Base-by-base conservation (phyloP, 2,113 vertebrate genomes). In the Cynocephalus volans region DNA sequence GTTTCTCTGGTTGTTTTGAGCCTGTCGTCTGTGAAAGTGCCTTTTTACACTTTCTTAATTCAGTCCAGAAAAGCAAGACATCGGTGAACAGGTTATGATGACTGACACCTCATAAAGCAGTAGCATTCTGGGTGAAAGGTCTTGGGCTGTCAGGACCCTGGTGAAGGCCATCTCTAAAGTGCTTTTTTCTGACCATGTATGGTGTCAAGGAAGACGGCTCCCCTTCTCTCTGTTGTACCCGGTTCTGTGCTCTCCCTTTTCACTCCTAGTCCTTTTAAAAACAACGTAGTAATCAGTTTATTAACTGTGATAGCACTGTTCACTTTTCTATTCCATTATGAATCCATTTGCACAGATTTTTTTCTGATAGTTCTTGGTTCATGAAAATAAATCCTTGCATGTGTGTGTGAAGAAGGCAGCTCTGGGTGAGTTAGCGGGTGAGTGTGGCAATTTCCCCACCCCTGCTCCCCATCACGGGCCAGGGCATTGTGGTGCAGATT, bases 391-490 rank as follows among this genome's bases (percentile, higher is more conserved):
- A 1, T 50, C 8, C 13, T 15, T 0, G 8, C 13, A 23, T 8
- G 0, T 23, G 8, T 10, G n/a, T 17, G 17, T 36, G 60, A 28
- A 15, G 48, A n/a, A 21, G 26, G 15, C 41, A 50, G n/a, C 2
- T 0, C 15, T 23, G 41, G 82, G 21, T n/a, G 5, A 9, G 28
- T n/a, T 12, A 5, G 28, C n/a, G 28, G 21, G 23, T 11, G 13
- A 15, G 28, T 1, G 18, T 18, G 9, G 26, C 0, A 0, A 28
- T 50, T 26, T n/a, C 23, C 9, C 12, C 3, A 13, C 15, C 5
- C 3, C 5, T 41, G 41, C 41, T 33, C 24, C 21, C 62, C 12
- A 2, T 33, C 33, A 31, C 1, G 4, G 45, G 23, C 4, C 10
- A 33, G 18, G 75, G 11, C 2, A 11, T 23, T 8, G 41, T 23